Percentiles rank a stretch among this genome's conserved stretches.
phyloP scores from a whole-genome alignment of 2,888 invertebrate genomes.

The Trypoxylon attenuatum region DNA sequence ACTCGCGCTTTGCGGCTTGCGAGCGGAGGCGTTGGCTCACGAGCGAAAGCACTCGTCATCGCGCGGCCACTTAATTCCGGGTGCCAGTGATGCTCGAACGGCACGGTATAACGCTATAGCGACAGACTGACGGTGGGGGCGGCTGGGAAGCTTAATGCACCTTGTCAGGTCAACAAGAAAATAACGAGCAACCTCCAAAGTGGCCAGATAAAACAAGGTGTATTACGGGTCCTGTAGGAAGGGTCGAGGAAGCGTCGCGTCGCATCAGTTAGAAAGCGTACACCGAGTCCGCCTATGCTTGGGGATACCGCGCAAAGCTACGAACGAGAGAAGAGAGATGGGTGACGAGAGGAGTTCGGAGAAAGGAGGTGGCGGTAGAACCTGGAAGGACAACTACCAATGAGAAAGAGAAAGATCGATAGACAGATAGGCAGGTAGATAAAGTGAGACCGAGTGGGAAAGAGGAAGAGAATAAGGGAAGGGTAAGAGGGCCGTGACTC shows the following conservation, averaged over 20 bases:
- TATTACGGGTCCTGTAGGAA: slow-evolving; percentile 47
- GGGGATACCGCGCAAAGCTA: slow-evolving; percentile 6
- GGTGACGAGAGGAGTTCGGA: neutral
- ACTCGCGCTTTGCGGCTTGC: neutral
- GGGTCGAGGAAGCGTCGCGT: too few relatives aligned
- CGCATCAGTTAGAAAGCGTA: slow-evolving; percentile 41
- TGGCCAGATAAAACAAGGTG: slow-evolving; percentile 55
- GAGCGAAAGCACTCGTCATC: slow-evolving; percentile 1
- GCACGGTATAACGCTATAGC: too few relatives aligned
- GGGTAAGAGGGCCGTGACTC: slow-evolving; percentile 63
- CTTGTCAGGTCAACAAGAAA: slow-evolving; percentile 43
- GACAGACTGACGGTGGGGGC: too few relatives aligned
- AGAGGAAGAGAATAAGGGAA: slow-evolving; percentile 13
- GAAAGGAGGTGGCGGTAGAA: neutral
- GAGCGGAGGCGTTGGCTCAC: slow-evolving; percentile 3
- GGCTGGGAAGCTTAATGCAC: slow-evolving; percentile 23
- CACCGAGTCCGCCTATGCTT: slow-evolving; percentile 15
- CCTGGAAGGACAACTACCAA: neutral
- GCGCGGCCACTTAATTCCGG: neutral
- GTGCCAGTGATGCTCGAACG: too few relatives aligned
- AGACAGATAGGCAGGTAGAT: slow-evolving; percentile 31
- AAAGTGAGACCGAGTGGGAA: slow-evolving; percentile 28
- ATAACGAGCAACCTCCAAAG: slow-evolving; percentile 46
- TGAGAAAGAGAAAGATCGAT: slow-evolving; percentile 33
- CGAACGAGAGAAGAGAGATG: slow-evolving; percentile 13